phyloP scores from a whole-genome alignment of 2,888 invertebrate species.

The Rosalia funebris region DNA sequence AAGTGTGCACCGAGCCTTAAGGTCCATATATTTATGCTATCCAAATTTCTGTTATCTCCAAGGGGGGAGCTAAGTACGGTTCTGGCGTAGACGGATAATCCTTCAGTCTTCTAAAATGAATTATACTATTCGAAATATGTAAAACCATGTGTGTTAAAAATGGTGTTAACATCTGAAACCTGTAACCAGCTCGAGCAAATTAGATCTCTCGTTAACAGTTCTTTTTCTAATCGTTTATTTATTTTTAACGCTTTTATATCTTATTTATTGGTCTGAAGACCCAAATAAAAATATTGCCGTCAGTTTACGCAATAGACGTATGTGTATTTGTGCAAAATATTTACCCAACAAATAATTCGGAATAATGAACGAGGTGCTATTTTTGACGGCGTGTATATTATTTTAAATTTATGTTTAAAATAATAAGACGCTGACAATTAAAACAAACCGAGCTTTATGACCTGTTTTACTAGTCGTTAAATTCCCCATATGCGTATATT shows the following conservation, averaged over 20 bases:
- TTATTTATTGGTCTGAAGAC: not conserved
- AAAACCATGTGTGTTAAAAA: too few species aligned
- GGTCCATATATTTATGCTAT: too few species aligned
- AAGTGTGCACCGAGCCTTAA: too few species aligned
- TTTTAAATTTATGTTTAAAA: conserved; percentile 33
- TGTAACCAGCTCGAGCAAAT: too few species aligned
- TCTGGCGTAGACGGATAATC: too few species aligned
- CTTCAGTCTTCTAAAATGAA: too few species aligned
- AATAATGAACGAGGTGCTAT: conserved; percentile 26
- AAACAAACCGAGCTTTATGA: conserved; percentile 32
- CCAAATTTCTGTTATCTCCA: too few species aligned
- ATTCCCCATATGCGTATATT: conserved; percentile 25
- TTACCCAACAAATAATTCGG: conserved; percentile 12
- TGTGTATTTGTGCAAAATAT: conserved; percentile 20
- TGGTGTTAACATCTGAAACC: too few species aligned
- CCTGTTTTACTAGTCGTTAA: conserved; percentile 31
- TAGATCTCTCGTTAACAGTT: too few species aligned
- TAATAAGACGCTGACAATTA: conserved; percentile 35
- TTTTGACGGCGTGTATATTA: conserved; percentile 36
- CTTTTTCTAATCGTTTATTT: not conserved
- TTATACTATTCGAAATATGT: too few species aligned
- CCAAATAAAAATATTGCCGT: not conserved
- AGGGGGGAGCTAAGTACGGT: too few species aligned
- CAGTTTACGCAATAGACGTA: not conserved
- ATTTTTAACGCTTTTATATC: not conserved